Conservation (phyloP, 2,797 vertebrate species). For the Eupleurogrammus muticus region DNA sequence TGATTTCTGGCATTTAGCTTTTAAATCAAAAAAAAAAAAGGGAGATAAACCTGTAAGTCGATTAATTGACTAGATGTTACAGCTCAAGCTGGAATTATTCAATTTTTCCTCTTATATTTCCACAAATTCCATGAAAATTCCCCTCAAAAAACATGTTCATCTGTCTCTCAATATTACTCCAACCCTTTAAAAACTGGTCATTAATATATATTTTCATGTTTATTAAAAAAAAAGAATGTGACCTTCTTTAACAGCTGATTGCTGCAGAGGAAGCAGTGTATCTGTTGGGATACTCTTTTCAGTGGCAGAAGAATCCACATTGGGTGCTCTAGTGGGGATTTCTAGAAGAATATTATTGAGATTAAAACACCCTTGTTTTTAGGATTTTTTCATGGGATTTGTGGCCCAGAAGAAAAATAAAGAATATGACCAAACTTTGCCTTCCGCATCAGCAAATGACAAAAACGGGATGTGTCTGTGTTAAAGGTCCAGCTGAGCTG, state of each 20-base stretch:
- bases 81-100: background rate
- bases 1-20: too few relatives aligned
- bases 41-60: too few relatives aligned
- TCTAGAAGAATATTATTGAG: too few relatives aligned
- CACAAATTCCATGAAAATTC: slow-evolving; percentile 4
- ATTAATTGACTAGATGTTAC: too few relatives aligned
- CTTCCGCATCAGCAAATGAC: background rate
- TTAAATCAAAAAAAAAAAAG: too few relatives aligned
- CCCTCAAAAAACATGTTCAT: background rate
- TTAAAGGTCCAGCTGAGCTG: background rate
- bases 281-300: background rate
- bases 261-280: background rate
- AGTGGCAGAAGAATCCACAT: background rate
- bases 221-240: background rate
- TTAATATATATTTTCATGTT: background rate
- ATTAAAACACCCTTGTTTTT: too few relatives aligned
- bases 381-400: slow-evolving; percentile 4
- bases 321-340: too few relatives aligned
- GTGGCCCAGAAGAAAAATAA: background rate
- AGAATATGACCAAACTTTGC: background rate
- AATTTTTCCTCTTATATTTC: background rate
- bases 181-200: background rate
- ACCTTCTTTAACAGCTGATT: background rate
- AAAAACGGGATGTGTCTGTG: background rate
- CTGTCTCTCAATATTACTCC: background rate